Conservation (phyloP, 2,888 invertebrate genomes). For the Drosophila fulvimacula region DNA sequence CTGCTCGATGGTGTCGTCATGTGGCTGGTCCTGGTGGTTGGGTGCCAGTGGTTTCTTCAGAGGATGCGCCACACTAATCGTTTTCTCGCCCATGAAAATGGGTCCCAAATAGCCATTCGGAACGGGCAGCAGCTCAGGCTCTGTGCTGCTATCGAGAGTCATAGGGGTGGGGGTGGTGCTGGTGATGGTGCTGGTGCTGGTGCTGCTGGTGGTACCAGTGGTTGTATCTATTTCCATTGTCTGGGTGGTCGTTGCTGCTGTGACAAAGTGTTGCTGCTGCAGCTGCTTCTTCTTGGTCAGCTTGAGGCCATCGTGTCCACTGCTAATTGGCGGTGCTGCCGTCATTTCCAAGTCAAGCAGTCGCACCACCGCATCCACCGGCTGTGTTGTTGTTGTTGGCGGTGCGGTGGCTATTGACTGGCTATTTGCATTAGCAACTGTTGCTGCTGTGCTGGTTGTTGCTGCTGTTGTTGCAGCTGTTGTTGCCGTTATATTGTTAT, state of each 20-base stretch:
- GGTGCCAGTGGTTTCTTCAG: slow-evolving; percentile 46
- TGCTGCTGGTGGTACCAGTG: background rate
- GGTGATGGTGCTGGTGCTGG: background rate
- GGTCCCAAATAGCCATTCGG: slow-evolving; percentile 83
- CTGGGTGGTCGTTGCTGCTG: slow-evolving; percentile 26
- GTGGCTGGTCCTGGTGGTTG: slow-evolving; percentile 37
- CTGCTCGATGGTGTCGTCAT: slow-evolving; percentile 64
- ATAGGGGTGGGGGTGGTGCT: slow-evolving; percentile 9
- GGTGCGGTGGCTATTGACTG: slow-evolving; percentile 1
- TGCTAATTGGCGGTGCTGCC: slow-evolving; percentile 49
- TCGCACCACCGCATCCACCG: slow-evolving; percentile 58
- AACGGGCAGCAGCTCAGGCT: slow-evolving; percentile 54
- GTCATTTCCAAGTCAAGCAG: slow-evolving; percentile 73
- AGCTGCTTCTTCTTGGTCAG: slow-evolving; percentile 83
- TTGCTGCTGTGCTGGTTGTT: slow-evolving; percentile 13
- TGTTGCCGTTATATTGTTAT: slow-evolving; percentile 10
- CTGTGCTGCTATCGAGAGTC: slow-evolving; percentile 12
- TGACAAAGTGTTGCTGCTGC: slow-evolving; percentile 77
- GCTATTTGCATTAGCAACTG: slow-evolving; percentile 15
- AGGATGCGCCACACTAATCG: slow-evolving; percentile 75
- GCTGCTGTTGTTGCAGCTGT: slow-evolving; percentile 14
- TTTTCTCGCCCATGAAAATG: slow-evolving; percentile 83
- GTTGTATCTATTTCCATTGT: slow-evolving; percentile 1
- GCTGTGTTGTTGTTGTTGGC: slow-evolving; percentile 12
- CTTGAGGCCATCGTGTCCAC: slow-evolving; percentile 84